Base-by-base conservation (phyloP, 2,888 invertebrate genomes). In the Agrochola lota region DNA sequence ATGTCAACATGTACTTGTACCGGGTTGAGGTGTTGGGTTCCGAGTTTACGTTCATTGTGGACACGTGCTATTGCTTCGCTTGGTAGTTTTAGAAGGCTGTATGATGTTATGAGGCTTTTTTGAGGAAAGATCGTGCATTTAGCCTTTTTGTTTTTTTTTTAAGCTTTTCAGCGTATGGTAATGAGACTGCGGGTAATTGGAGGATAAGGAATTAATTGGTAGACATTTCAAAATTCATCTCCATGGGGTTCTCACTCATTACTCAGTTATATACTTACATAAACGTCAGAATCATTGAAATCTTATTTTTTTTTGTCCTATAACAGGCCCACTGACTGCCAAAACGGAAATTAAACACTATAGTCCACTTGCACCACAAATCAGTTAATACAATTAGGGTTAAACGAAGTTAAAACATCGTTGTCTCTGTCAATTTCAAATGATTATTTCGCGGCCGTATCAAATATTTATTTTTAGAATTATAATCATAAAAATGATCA, bases 1-100 rank as follows among this genome's bases (percentile, higher is more conserved):
- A 94, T 92, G 94, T 94, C 89, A 83, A 88, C 86, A 88, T 87
- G 83, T 90, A 85, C 79, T 84, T 85, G 85, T 89, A 55, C 77
- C 77, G 87, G 85, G 83, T 85, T 85, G 79, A 85, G 92, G 92
- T 91, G 90, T 79, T 81, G 91, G 91, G 86, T 86, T 87, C 78
- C 72, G 66, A 85, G 67, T 78, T 87, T 85, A 74, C 77, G 74
- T 82, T 78, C 85, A 82, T 81, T 88, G 89, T 88, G 83, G 70
- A 85, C 77, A 74, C 83, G 86, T 87, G 83, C 40, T 74, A 72
- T 74, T 79, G 90, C 88, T 88, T 87, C 71, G 86, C 88, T 90
- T 83, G 77, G 80, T 74, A 83, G 73, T 26, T 55, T 49, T 85
- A 80, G 79, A 76, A 62, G 62, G 78, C 76, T 81, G 74, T 69